phyloP scores from a whole-genome alignment of 2,113 vertebrate genomes.

The Odontesthes bonariensis region DNA sequence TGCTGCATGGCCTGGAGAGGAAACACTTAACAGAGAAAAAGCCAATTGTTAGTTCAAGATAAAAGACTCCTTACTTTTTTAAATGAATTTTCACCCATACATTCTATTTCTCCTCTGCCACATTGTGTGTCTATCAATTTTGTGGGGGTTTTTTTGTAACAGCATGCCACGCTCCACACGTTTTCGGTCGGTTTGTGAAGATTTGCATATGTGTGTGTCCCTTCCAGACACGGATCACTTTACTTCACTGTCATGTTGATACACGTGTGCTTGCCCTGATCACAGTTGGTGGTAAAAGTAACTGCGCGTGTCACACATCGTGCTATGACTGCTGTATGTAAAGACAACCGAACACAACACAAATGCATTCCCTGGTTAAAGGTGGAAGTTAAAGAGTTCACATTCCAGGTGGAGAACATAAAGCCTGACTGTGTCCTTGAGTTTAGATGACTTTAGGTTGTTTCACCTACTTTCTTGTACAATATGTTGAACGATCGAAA shows the following conservation, averaged over 20 bases:
- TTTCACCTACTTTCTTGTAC: constrained; percentile 6
- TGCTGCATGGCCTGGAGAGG: no score
- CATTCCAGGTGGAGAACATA: constrained; percentile 46
- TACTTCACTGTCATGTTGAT: constrained; percentile 40
- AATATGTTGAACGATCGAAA: neutral
- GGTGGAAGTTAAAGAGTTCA: constrained; percentile 37
- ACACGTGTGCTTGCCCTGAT: constrained; percentile 34
- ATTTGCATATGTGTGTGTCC: constrained; percentile 26
- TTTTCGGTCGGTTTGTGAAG: constrained; percentile 26
- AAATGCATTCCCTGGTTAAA: constrained; percentile 14
- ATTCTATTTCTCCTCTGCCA: neutral
- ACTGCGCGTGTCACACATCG: constrained; percentile 24
- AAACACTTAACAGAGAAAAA: no score
- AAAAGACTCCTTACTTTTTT: neutral
- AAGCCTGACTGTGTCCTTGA: constrained; percentile 36
- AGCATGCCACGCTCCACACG: constrained; percentile 4
- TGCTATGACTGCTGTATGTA: constrained; percentile 25
- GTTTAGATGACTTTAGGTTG: neutral
- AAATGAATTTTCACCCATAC: neutral
- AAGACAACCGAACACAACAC: constrained; percentile 15
- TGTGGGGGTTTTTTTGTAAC: neutral
- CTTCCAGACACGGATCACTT: constrained; percentile 9
- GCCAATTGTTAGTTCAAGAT: neutral
- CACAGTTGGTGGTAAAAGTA: constrained; percentile 27
- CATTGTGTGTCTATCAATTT: neutral